A percentile compares a stretch with the other conserved stretches of the same genome.
phyloP scores from a whole-genome alignment of 2,113 vertebrate species.

The Mystacornis crossleyi region DNA sequence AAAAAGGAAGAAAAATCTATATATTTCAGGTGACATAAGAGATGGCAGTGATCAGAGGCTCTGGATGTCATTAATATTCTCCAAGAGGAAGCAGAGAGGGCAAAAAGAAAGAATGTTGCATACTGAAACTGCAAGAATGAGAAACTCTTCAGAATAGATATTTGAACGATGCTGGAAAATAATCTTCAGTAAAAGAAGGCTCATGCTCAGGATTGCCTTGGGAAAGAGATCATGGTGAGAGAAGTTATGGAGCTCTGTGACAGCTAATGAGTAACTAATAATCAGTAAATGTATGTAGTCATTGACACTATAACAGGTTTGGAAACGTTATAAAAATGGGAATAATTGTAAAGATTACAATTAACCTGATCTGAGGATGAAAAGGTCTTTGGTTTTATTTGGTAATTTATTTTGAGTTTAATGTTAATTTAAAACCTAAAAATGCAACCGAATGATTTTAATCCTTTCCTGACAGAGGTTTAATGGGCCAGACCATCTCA shows the following conservation, averaged over 20 bases:
- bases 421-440: not conserved
- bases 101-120: not conserved
- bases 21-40: not conserved
- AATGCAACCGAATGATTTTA: not conserved
- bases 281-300: not conserved
- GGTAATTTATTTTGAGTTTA: not conserved
- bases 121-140: not conserved
- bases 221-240: not conserved
- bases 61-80: not conserved
- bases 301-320: not conserved
- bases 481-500: not conserved
- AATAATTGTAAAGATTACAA: not conserved
- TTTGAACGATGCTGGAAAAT: not conserved
- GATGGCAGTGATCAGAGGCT: not conserved
- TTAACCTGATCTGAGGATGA: not conserved
- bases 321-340: not conserved
- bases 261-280: not conserved
- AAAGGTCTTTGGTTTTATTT: conserved; percentile 1
- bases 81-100: not conserved
- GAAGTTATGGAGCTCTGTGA: not conserved
- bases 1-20: not conserved
- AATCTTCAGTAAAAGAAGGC: not conserved
- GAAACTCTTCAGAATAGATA: not conserved
- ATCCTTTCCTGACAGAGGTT: not conserved
- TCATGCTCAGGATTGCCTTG: not conserved